Conservation (phyloP, 2,888 invertebrate species). For the Lycocerus yunnanus region DNA sequence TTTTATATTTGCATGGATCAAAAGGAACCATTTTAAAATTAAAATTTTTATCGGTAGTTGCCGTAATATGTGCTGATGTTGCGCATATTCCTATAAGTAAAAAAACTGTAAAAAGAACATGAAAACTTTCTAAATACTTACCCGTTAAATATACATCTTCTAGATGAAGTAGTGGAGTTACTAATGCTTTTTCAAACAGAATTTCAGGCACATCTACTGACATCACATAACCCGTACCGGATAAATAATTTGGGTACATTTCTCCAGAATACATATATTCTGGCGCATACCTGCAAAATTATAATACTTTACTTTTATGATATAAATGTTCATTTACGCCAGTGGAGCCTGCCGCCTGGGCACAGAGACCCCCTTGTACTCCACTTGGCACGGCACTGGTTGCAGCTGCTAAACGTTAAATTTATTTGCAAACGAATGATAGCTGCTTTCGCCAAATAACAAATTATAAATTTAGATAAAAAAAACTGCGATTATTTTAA, state of each 20-base stretch:
- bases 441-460: neutral
- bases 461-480: neutral
- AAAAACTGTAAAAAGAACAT: neutral
- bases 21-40: conserved; percentile 59
- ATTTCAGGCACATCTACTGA: conserved; percentile 67
- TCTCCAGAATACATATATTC: conserved; percentile 74
- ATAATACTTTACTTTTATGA: neutral
- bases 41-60: conserved; percentile 70
- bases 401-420: no score
- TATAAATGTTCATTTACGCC: no score
- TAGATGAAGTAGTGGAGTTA: conserved; percentile 71
- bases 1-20: conserved; percentile 60
- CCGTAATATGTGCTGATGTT: conserved; percentile 60
- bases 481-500: no score
- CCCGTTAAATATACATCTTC: conserved; percentile 81
- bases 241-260: conserved; percentile 78
- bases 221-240: conserved; percentile 80
- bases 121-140: conserved; percentile 26
- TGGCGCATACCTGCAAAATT: conserved; percentile 69
- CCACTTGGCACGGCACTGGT: no score
- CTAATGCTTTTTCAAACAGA: conserved; percentile 69
- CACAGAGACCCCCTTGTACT: no score
- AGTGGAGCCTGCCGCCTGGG: no score
- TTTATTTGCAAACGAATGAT: no score
- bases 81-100: conserved; percentile 64